These are phyloP conservation scores for Oriolus oriolus DNA, from an alignment of 2,113 vertebrate genomes.

Conservation along the genomic window DNA sequence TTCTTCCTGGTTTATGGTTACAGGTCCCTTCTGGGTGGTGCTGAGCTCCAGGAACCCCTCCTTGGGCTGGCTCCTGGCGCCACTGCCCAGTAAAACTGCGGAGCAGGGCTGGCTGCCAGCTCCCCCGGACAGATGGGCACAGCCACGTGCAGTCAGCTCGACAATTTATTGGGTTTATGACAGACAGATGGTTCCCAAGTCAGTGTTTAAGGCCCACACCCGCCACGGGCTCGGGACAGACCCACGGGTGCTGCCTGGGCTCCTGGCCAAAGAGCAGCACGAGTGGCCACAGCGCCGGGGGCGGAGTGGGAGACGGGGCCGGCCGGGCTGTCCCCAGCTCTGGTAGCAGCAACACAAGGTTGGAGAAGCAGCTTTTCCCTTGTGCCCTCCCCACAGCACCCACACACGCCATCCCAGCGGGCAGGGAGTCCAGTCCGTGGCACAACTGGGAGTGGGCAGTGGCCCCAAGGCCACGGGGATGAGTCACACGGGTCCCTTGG, in stretches of 20 bases:
- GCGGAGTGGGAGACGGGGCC: background rate
- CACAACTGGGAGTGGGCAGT: background rate
- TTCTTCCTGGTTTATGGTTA: background rate
- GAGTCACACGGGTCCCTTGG: background rate
- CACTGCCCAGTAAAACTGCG: rapidly evolving
- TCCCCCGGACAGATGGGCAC: background rate
- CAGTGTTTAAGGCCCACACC: background rate
- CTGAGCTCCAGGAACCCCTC: rapidly evolving
- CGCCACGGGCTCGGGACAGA: background rate
- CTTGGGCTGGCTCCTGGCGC: background rate
- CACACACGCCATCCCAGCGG: background rate
- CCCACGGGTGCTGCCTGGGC: background rate
- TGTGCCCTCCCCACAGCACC: background rate
- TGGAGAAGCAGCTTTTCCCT: conserved; percentile 33
- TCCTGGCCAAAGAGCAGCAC: background rate
- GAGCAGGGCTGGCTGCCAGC: background rate
- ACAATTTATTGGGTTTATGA: conserved; percentile 61
- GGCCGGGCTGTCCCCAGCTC: background rate
- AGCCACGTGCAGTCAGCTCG: background rate
- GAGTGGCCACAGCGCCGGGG: background rate
- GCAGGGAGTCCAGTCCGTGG: background rate
- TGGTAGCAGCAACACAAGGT: background rate
- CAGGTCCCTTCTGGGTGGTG: background rate
- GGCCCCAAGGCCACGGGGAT: background rate
- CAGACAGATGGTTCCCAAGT: conserved; percentile 15